Conservation (phyloP, 2,888 invertebrate species). For the Bellardia pandia region DNA sequence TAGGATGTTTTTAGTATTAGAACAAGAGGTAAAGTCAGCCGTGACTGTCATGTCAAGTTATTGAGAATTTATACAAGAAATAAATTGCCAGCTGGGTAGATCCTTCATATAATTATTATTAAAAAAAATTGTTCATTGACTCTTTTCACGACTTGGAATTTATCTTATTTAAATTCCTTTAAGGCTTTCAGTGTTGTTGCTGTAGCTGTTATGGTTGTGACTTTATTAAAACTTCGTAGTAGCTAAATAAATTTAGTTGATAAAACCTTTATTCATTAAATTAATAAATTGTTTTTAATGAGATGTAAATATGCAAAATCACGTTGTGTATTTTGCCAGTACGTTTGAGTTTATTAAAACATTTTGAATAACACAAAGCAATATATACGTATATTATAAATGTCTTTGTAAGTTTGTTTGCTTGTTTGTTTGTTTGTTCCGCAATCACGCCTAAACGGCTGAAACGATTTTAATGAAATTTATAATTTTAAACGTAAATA, state of each 20-base stretch:
- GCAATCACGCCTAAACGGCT: no score
- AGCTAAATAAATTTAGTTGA: not conserved
- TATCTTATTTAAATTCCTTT: not conserved
- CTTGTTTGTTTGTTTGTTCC: no score
- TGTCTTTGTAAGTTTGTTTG: not conserved
- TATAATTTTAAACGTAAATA: no score
- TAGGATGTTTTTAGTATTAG: no score
- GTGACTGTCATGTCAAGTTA: no score
- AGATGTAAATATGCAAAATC: constrained; percentile 36
- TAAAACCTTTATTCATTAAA: constrained; percentile 27
- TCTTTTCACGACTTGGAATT: no score
- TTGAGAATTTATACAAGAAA: no score
- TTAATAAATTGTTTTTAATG: constrained; percentile 45
- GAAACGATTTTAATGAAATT: no score
- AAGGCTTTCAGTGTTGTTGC: not conserved
- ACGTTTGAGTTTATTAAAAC: not conserved
- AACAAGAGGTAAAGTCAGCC: no score
- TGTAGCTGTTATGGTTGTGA: not conserved
- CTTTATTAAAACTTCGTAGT: not conserved
- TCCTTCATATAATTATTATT: no score
- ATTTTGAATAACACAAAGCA: not conserved
- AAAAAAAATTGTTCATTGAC: no score
- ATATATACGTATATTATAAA: not conserved
- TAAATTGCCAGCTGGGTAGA: no score
- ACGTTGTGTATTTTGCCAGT: not conserved